Percentiles rank a stretch among this genome's conserved stretches.
These are phyloP conservation scores for Taurulus bubalis DNA, from an alignment of 2,113 vertebrate genomes.

Conservation along the genomic window DNA sequence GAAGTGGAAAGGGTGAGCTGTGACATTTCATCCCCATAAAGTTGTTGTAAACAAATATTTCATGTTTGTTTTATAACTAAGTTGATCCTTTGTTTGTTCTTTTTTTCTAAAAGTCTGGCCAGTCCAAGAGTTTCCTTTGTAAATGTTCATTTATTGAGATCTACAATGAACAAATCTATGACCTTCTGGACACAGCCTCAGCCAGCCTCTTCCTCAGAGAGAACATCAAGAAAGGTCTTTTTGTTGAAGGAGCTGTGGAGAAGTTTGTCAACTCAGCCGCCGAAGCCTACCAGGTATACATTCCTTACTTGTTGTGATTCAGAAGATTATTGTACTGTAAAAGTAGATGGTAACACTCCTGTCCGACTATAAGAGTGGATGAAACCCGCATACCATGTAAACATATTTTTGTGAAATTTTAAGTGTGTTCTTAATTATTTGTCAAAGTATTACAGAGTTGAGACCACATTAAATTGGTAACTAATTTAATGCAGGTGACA, in stretches of 20 bases:
- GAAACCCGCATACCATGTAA: background rate
- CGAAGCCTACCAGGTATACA: constrained; percentile 93
- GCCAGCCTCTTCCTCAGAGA: constrained; percentile 92
- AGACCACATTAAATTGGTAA: background rate
- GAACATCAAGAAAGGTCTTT: constrained; percentile 97
- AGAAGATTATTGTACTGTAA: background rate
- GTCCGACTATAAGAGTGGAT: background rate
- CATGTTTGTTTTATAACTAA: constrained; percentile 8
- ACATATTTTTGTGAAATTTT: background rate
- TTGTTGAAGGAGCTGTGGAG: constrained; percentile 94
- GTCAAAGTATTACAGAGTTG: background rate
- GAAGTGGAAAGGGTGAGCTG: constrained; percentile 91
- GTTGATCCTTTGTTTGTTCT: constrained; percentile 35
- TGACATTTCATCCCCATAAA: background rate
- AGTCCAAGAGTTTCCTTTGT: constrained; percentile 93
- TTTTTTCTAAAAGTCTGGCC: constrained; percentile 82
- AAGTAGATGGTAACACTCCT: background rate
- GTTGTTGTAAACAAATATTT: background rate
- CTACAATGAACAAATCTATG: constrained; percentile 98
- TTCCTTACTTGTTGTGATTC: background rate
- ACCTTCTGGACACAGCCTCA: constrained; percentile 94
- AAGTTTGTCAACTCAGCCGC: constrained; percentile 92
- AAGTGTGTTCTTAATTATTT: background rate
- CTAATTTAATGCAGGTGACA: background rate
- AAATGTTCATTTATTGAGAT: constrained; percentile 99